These are phyloP conservation scores for Thamnophis elegans DNA, from an alignment of 2,797 vertebrate species.

Conservation along the genomic window DNA sequence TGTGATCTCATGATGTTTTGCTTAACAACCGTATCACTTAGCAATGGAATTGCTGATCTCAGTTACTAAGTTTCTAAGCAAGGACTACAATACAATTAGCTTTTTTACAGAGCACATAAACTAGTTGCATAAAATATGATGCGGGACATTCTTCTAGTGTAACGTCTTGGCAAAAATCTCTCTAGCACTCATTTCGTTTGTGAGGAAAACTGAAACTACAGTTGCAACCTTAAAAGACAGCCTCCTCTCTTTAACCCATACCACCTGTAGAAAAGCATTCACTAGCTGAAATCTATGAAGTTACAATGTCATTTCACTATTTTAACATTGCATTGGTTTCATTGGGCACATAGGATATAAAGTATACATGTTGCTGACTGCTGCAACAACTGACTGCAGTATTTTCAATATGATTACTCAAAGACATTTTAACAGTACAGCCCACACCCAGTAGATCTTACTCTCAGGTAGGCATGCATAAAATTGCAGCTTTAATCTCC, in stretches of 20 bases:
- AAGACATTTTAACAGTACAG: background rate
- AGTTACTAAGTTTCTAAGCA: background rate
- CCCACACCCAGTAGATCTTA: background rate
- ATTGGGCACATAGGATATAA: background rate
- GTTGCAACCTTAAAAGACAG: background rate
- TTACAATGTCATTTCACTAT: background rate
- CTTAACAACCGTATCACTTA: background rate
- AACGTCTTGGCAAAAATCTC: background rate
- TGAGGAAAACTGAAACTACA: background rate
- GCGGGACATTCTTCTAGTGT: background rate
- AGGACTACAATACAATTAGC: background rate
- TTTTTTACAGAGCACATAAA: background rate
- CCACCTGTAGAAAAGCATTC: background rate
- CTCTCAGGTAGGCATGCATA: background rate
- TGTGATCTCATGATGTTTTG: background rate
- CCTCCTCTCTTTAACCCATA: background rate
- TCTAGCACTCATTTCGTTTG: background rate
- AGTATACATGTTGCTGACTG: background rate
- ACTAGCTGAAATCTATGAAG: background rate
- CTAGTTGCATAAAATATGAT: background rate
- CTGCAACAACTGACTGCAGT: no score
- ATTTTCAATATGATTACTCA: background rate
- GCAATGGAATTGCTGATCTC: background rate
- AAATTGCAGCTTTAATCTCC: background rate
- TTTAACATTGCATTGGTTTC: background rate